A percentile compares a stretch with the other conserved stretches of the same genome.
phyloP scores from a whole-genome alignment of 2,797 vertebrate species.

The Hephaestus fuliginosus region DNA sequence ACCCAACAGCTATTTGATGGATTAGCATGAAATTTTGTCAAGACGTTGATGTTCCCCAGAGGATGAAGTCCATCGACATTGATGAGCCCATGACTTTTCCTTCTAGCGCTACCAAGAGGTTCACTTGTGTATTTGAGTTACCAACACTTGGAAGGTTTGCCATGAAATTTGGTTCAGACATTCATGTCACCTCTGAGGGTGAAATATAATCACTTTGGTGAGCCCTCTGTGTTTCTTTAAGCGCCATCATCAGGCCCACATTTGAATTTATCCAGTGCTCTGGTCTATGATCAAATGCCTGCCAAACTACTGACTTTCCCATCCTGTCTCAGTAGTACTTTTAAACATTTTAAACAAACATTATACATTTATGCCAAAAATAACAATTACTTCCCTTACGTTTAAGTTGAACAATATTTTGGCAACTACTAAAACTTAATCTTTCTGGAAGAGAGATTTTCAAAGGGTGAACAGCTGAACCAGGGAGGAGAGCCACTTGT shows the following conservation, averaged over 20 bases:
- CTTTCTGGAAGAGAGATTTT: neutral
- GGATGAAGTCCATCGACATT: neutral
- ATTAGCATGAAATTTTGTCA: neutral
- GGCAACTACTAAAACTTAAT: neutral
- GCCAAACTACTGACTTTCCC: too few species aligned
- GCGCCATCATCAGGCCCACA: too few species aligned
- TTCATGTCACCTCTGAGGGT: too few species aligned
- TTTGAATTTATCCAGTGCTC: too few species aligned
- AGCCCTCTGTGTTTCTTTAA: neutral
- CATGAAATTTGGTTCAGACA: neutral
- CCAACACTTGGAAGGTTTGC: neutral
- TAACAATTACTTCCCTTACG: neutral
- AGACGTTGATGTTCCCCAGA: neutral
- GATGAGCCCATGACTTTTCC: neutral
- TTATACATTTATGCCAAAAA: neutral
- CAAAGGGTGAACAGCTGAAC: neutral
- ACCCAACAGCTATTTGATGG: constrained; percentile 2
- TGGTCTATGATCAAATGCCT: too few species aligned
- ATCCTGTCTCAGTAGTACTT: too few species aligned
- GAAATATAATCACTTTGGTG: neutral
- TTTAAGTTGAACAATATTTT: neutral
- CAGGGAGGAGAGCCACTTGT: neutral
- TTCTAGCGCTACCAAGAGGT: neutral
- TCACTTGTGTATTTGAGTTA: neutral
- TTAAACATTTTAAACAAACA: too few species aligned